Conservation (phyloP, 2,797 vertebrate species). For the Psittacula echo region DNA sequence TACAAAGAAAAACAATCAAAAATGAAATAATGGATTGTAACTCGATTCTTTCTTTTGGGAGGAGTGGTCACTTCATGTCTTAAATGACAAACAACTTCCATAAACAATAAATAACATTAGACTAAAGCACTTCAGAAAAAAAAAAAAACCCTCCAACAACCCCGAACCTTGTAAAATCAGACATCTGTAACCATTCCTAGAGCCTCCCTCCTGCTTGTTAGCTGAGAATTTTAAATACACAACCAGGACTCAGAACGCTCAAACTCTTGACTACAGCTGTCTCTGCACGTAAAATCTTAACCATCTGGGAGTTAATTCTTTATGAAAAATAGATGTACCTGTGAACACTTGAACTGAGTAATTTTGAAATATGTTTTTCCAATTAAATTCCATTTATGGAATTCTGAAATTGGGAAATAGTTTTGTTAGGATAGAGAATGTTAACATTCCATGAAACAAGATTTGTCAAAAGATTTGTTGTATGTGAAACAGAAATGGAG, state of each 20-base stretch:
- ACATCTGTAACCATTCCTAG: conserved; percentile 70
- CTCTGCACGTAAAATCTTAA: not conserved
- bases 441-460: not conserved
- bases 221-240: conserved; percentile 48
- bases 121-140: conserved; percentile 48
- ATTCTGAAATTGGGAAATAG: not conserved
- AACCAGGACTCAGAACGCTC: conserved; percentile 34
- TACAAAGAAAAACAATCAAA: conserved; percentile 83
- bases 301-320: conserved; percentile 8
- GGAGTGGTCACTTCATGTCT: conserved; percentile 73
- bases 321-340: not conserved
- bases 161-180: conserved; percentile 69
- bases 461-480: conserved; percentile 1
- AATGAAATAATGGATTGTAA: conserved; percentile 79
- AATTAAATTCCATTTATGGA: not conserved
- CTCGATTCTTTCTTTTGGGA: conserved; percentile 73
- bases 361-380: not conserved
- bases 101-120: conserved; percentile 74
- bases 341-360: not conserved
- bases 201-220: conserved; percentile 54
- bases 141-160: not conserved
- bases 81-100: conserved; percentile 77
- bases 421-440: not conserved
- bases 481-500: rapidly evolving
- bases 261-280: conserved; percentile 25